Evolutionary conservation across 2,888 invertebrate species (phyloP).

Genomic region (Melinaea marsaeus): DNA sequence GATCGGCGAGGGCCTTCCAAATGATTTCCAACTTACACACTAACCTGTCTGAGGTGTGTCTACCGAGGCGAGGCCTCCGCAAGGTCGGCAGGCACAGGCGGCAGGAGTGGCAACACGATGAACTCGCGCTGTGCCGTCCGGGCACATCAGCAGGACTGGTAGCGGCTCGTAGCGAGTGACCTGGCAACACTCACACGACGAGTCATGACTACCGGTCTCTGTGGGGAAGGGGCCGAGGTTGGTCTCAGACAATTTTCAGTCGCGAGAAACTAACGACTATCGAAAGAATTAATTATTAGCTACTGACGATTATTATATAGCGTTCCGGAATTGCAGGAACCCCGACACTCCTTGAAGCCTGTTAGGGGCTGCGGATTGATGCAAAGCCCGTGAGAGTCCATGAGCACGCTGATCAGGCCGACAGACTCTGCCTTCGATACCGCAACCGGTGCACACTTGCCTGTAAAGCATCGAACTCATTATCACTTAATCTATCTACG

Average conservation of each 20-base stretch:
- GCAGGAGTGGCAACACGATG: constrained; percentile 55
- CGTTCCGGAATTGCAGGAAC: constrained; percentile 83
- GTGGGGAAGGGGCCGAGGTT: constrained; percentile 8
- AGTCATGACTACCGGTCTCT: constrained; percentile 78
- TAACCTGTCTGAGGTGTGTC: constrained; percentile 27
- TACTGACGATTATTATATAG: constrained; percentile 81
- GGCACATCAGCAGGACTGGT: constrained; percentile 52
- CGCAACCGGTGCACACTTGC: constrained; percentile 75
- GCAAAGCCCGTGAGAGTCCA: constrained; percentile 79
- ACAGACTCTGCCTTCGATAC: constrained; percentile 75
- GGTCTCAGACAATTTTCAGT: neutral
- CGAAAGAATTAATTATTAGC: neutral
- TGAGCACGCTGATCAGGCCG: constrained; percentile 72
- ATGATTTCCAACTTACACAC: neutral
- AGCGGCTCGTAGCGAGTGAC: constrained; percentile 54
- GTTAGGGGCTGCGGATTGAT: constrained; percentile 78
- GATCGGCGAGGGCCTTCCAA: too few species aligned
- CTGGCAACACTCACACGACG: constrained; percentile 79
- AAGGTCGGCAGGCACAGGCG: constrained; percentile 48
- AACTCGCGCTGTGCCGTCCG: constrained; percentile 44
- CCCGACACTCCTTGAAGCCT: constrained; percentile 84
- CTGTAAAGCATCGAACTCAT: constrained; percentile 35
- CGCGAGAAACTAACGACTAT: neutral
- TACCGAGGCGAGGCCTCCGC: constrained; percentile 33
- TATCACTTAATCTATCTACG: too few species aligned